Evolutionary conservation across 2,113 vertebrate species (phyloP).

Genomic region (Forbesichthys agassizii): DNA sequence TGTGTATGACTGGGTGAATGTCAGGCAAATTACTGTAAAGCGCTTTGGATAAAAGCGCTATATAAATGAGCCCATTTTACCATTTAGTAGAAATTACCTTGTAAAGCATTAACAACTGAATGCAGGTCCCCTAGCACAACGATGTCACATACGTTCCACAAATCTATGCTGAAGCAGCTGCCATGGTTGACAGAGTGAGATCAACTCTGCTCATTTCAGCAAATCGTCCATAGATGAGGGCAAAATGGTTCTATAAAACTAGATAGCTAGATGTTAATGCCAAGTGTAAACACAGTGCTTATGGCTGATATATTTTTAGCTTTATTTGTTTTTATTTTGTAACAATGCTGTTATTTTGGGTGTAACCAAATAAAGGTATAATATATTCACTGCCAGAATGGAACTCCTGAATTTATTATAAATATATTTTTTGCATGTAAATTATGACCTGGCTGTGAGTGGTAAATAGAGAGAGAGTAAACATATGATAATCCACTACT

Average conservation of each 20-base stretch:
- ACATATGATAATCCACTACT: neutral
- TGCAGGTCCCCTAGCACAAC: too few relatives aligned
- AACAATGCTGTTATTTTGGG: constrained; percentile 47
- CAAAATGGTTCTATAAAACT: neutral
- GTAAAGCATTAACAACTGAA: too few relatives aligned
- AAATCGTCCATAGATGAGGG: too few relatives aligned
- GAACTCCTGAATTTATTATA: neutral
- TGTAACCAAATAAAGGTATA: constrained; percentile 61
- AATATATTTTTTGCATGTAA: constrained; percentile 20
- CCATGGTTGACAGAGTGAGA: too few relatives aligned
- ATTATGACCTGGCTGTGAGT: neutral
- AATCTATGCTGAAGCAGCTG: too few relatives aligned
- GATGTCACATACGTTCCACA: too few relatives aligned
- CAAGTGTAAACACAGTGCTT: constrained; percentile 3
- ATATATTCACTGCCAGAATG: constrained; percentile 27
- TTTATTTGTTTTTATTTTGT: constrained; percentile 58
- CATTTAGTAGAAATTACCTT: too few relatives aligned
- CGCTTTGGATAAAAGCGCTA: too few relatives aligned
- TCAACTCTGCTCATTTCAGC: too few relatives aligned
- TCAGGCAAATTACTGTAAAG: too few relatives aligned
- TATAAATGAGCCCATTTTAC: too few relatives aligned
- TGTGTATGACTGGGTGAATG: too few relatives aligned
- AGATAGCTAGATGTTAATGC: neutral
- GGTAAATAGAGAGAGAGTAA: constrained; percentile 19
- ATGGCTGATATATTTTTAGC: constrained; percentile 44